Evolutionary conservation across 2,888 invertebrate species (phyloP).

Genomic region (Andrena flavipes): DNA sequence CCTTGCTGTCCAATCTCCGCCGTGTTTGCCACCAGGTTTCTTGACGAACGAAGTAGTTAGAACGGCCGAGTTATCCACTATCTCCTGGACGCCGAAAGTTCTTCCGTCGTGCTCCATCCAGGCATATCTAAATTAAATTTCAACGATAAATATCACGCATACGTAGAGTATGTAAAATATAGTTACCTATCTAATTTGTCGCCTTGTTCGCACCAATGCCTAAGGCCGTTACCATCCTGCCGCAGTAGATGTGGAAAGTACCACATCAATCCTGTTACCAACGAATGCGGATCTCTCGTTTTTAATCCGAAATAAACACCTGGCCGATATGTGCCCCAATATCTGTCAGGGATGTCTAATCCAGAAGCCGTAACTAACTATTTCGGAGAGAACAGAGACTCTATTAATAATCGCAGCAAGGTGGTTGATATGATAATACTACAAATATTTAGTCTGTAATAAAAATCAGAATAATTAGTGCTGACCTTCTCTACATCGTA

Average conservation of each 20-base stretch:
- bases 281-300: slow-evolving; percentile 94
- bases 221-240: slow-evolving; percentile 90
- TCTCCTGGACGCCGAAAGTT: slow-evolving; percentile 95
- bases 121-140: slow-evolving; percentile 86
- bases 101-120: slow-evolving; percentile 98
- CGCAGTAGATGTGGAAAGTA: slow-evolving; percentile 90
- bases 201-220: slow-evolving; percentile 97
- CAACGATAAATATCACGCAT: background rate
- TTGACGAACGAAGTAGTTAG: slow-evolving; percentile 96
- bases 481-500: slow-evolving; percentile 91
- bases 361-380: slow-evolving; percentile 91
- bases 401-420: slow-evolving; percentile 4
- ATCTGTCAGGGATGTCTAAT: slow-evolving; percentile 90
- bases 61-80: slow-evolving; percentile 91
- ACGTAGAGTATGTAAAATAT: background rate
- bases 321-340: slow-evolving; percentile 97
- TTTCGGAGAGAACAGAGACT: slow-evolving; percentile 39
- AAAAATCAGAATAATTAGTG: slow-evolving; percentile 3
- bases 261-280: slow-evolving; percentile 99
- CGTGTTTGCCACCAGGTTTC: slow-evolving; percentile 91
- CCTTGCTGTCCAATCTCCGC: slow-evolving; percentile 97
- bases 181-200: slow-evolving; percentile 91
- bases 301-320: slow-evolving; percentile 96
- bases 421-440: background rate
- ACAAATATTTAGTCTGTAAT: background rate